Evolutionary conservation across 2,113 vertebrate genomes (phyloP), one percentile per base, ranked within the genome.

Genomic region (Heterochromis multidens): DNA sequence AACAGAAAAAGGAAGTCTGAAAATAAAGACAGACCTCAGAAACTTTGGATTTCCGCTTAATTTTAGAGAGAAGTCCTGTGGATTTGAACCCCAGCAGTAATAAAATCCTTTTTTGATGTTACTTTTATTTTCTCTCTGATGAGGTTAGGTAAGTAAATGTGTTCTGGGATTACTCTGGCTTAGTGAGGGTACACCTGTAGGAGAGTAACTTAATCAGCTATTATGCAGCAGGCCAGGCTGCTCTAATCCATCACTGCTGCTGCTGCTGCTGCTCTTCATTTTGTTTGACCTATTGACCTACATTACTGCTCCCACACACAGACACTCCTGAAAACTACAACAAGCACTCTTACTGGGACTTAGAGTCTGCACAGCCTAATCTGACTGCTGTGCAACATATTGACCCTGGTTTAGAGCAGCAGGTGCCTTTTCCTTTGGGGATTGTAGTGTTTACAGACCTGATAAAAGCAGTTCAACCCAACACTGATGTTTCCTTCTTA

Each of bases 201-300:
- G 43, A 52, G 43, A 52, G 43, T 29, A 60, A 87, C 59, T 59
- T 70, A 83, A 61, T 78, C 54, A 80, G 56, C 77, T 74, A 5
- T 43, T 43, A 63, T 25, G 65, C 31, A 62, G 77, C 46, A 25
- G 46, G 25, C 62, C 65, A 40, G 17, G 29, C 35, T 74, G 72
- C 23, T 54, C 43, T 82, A 84, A 85, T 78, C 81, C 83, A 85
- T 49, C 37, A 3, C 57, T 17, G 12, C 35, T 10, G n/a, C n/a
- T n/a, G n/a, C 60, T 3, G 19, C 29, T 62, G 29, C 37, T 67
- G 63, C 65, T 70, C 65, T 11, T 70, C 40, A 27, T 27, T 76
- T 78, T 54, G 16, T 77, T 85, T 82, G 88, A 77, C 89, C 87
- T 81, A 86, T 87, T 91, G 85, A 91, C 88, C 88, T 87, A 86